Base-by-base conservation (phyloP, 2,113 vertebrate genomes). In the Vombatus ursinus region DNA sequence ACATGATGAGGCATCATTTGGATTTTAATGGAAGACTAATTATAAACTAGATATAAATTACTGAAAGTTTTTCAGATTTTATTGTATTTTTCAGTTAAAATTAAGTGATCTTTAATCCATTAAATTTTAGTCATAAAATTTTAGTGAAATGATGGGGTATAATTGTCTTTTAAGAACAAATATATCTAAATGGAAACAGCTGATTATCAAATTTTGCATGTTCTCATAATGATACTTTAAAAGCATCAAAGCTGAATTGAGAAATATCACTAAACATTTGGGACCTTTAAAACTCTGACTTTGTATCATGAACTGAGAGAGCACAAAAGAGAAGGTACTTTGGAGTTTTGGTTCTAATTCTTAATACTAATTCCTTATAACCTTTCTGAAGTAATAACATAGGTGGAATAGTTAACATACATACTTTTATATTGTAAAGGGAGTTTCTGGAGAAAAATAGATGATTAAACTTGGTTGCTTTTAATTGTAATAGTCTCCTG, bases 131-230 rank as follows among this genome's bases (percentile, higher is more conserved):
- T 96, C 22, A 31, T 24, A 44, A 95, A 53, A 92, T 44, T 91
- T 5, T n/a, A 52, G 12, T n/a, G 52, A 50, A 94, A 22, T 22
- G 23, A 96, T 51, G 92, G 92, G 1, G 1, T 84, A 84, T 84
- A 84, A 84, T 84, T 84, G 19, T 84, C 48, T 94, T 96, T 37
- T 0, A 1, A 48, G 95, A 26, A 94, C 31, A 91, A 47, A 14
- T 8, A 90, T 92, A 96, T 51, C 84, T 95, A 94, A 96, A 97
- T 91, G 54, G 3, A 50, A 94, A 92, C 49, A 23, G 94, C 44
- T 2, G 51, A 93, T 93, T 77, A 31, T 90, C 50, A 68, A 50
- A 84, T 96, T 97, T 90, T 94, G 37, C 5, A 89, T 92, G 90
- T 7, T 94, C 50, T 93, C 37, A 91, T 94, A 57, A 94, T 44